Percentiles rank a stretch among this genome's conserved stretches.
phyloP scores from a whole-genome alignment of 2,888 invertebrate species.

The Epirrhoe tristata region DNA sequence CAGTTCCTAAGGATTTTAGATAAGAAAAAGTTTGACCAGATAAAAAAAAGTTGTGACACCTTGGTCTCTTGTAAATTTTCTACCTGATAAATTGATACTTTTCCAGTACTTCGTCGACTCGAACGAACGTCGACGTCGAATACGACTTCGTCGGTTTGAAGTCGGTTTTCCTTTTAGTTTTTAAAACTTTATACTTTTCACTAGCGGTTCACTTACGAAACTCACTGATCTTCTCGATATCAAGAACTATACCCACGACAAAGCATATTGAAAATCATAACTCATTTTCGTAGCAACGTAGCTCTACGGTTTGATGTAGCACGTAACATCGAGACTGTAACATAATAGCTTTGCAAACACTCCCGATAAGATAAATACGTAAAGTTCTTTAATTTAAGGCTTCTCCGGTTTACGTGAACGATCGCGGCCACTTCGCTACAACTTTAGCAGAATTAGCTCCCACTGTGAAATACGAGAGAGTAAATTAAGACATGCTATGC shows the following conservation, averaged over 20 bases:
- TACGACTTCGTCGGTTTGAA: too few species aligned
- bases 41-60: too few species aligned
- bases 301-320: slow-evolving; percentile 45
- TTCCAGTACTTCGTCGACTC: too few species aligned
- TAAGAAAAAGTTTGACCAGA: neutral
- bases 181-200: too few species aligned
- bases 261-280: too few species aligned
- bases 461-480: neutral
- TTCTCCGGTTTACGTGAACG: slow-evolving; percentile 36
- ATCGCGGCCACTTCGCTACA: slow-evolving; percentile 31
- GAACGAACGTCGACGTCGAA: too few species aligned
- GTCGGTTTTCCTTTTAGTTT: too few species aligned
- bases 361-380: slow-evolving; percentile 48
- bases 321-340: slow-evolving; percentile 42
- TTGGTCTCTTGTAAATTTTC: too few species aligned
- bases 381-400: slow-evolving; percentile 55
- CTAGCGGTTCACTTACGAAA: too few species aligned
- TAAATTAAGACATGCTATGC: neutral
- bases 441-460: slow-evolving; percentile 14
- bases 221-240: too few species aligned
- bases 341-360: slow-evolving; percentile 46
- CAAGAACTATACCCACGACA: too few species aligned
- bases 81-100: too few species aligned
- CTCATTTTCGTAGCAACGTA: slow-evolving; percentile 38
- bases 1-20: neutral